Conservation (phyloP, 1,140 invertebrate genomes). For the Cotesia glomerata region DNA sequence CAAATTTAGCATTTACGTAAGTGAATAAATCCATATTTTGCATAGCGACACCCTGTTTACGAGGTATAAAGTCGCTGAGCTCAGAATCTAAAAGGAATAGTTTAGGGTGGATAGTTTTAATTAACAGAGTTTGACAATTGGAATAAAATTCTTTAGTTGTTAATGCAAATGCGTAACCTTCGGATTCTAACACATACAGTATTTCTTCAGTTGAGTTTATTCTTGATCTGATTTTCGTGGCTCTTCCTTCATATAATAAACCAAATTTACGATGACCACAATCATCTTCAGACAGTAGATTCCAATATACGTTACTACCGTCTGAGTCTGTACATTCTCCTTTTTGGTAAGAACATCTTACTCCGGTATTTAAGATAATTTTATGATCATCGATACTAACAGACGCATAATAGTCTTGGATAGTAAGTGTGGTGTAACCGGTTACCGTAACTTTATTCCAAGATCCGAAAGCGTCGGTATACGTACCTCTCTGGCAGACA, state of each 20-base stretch:
- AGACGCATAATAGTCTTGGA: too few species aligned
- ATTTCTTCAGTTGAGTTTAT: not conserved
- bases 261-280: too few species aligned
- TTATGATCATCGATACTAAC: too few species aligned
- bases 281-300: too few species aligned
- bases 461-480: too few species aligned
- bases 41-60: not conserved
- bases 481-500: too few species aligned
- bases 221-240: not conserved
- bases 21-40: constrained; percentile 16
- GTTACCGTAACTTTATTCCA: too few species aligned
- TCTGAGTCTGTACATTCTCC: too few species aligned
- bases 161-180: constrained; percentile 20
- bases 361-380: too few species aligned
- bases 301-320: too few species aligned
- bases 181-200: constrained; percentile 1
- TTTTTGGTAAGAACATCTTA: too few species aligned
- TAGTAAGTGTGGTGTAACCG: too few species aligned
- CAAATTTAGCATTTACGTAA: constrained; percentile 3
- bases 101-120: constrained; percentile 14
- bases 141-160: not conserved
- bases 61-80: not conserved
- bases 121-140: constrained; percentile 1
- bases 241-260: not conserved
- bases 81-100: not conserved